phyloP scores from a whole-genome alignment of 2,888 invertebrate species.

The Agriopis aurantiaria region DNA sequence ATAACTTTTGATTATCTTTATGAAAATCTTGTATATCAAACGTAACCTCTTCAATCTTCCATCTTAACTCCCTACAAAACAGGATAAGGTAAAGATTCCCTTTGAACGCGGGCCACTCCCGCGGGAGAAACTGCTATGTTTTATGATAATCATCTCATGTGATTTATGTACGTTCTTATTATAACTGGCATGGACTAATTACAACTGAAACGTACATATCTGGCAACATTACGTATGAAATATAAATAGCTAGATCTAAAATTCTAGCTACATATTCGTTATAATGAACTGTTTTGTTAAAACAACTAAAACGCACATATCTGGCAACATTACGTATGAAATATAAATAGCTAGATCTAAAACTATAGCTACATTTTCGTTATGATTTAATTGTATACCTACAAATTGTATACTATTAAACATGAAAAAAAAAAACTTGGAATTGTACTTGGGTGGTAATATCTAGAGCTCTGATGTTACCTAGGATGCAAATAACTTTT shows the following conservation, averaged over 20 bases:
- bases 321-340: not conserved
- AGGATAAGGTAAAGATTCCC: constrained; percentile 60
- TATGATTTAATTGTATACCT: too few relatives aligned
- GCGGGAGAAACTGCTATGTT: constrained; percentile 61
- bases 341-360: not conserved
- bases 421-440: too few relatives aligned
- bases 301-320: constrained; percentile 18
- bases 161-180: constrained; percentile 64
- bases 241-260: not conserved
- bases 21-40: too few relatives aligned
- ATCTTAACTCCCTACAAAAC: constrained; percentile 38
- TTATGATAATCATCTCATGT: constrained; percentile 72
- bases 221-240: not conserved
- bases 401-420: too few relatives aligned
- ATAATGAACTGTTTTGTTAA: too few relatives aligned
- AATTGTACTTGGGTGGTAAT: too few relatives aligned
- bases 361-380: too few relatives aligned
- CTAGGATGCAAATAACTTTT: too few relatives aligned
- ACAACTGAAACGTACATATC: constrained; percentile 17
- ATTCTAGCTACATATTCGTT: too few relatives aligned
- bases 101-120: constrained; percentile 71
- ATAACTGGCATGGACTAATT: constrained; percentile 60
- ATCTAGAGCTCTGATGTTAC: too few relatives aligned
- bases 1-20: too few relatives aligned
- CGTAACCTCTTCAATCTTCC: constrained; percentile 10